Percentiles rank a stretch among this genome's conserved stretches.
These are phyloP conservation scores for Atta colombica DNA, from an alignment of 1,140 invertebrate species.

Conservation along the genomic window DNA sequence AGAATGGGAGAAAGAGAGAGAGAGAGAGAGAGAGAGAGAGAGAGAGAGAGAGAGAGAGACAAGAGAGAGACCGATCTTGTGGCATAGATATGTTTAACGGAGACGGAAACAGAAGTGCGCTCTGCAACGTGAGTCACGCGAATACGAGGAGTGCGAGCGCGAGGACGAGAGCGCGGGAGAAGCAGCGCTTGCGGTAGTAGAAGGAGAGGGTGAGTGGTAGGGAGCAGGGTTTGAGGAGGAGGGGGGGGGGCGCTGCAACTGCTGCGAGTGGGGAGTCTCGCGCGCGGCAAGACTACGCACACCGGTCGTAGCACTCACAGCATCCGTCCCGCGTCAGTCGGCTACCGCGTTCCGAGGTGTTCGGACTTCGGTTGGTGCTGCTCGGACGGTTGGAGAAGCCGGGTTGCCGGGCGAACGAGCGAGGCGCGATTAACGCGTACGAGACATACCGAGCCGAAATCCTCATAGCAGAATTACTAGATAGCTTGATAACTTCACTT, in stretches of 20 bases:
- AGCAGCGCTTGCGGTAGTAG: constrained; percentile 1
- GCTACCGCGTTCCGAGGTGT: constrained; percentile 62
- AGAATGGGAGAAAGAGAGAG: background rate
- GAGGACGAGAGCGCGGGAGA: constrained; percentile 42
- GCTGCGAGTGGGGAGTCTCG: background rate
- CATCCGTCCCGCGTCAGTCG: constrained; percentile 74
- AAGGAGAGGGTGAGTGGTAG: constrained; percentile 11
- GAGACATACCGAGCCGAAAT: background rate
- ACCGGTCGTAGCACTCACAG: constrained; percentile 70
- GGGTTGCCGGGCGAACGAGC: background rate
- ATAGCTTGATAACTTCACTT: too few relatives aligned
- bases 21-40: background rate
- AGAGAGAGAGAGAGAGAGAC: background rate
- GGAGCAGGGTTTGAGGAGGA: background rate
- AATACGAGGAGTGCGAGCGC: background rate
- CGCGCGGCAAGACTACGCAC: constrained; percentile 62
- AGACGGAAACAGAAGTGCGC: background rate
- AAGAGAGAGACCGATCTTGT: background rate
- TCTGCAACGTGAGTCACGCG: constrained; percentile 29
- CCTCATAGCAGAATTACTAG: too few relatives aligned
- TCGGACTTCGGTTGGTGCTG: background rate
- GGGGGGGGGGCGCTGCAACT: background rate
- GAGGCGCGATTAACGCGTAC: background rate
- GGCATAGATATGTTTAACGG: background rate
- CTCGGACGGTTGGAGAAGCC: background rate